Evolutionary conservation across 2,113 vertebrate species (phyloP).

Genomic region (Chaenogobius annularis): DNA sequence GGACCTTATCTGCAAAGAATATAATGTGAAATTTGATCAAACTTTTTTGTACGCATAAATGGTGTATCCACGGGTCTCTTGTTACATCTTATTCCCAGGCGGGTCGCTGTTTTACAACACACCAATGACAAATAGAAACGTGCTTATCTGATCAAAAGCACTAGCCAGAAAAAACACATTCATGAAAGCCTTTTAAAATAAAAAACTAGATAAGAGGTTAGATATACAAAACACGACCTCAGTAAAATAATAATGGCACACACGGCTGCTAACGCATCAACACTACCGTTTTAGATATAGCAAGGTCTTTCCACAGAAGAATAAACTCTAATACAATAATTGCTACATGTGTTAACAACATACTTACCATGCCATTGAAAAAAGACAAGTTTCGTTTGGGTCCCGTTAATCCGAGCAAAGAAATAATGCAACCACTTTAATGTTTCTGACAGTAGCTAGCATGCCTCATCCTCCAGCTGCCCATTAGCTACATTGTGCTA

Average conservation of each 20-base stretch:
- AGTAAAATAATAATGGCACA: neutral
- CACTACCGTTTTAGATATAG: neutral
- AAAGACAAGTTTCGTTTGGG: neutral
- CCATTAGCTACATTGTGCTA: conserved; percentile 27
- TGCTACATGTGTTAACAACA: neutral
- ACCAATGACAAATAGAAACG: conserved; percentile 2
- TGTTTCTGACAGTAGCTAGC: conserved; percentile 40
- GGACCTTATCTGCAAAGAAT: neutral
- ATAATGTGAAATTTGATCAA: neutral
- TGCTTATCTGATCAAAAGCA: neutral
- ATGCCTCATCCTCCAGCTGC: conserved; percentile 1
- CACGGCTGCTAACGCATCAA: neutral
- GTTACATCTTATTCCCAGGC: neutral
- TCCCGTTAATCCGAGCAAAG: neutral
- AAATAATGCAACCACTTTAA: conserved; percentile 11
- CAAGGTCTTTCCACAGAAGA: neutral
- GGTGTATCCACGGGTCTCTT: neutral
- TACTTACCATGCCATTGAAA: neutral
- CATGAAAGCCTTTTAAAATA: neutral
- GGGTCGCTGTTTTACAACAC: conserved; percentile 31
- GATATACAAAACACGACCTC: neutral
- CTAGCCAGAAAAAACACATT: neutral
- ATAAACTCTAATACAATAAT: neutral
- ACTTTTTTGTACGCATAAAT: neutral
- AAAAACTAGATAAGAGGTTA: neutral